Evolutionary conservation across 1,140 invertebrate genomes (phyloP), one percentile per base, ranked within the genome.

Genomic region (Grapholita molesta): DNA sequence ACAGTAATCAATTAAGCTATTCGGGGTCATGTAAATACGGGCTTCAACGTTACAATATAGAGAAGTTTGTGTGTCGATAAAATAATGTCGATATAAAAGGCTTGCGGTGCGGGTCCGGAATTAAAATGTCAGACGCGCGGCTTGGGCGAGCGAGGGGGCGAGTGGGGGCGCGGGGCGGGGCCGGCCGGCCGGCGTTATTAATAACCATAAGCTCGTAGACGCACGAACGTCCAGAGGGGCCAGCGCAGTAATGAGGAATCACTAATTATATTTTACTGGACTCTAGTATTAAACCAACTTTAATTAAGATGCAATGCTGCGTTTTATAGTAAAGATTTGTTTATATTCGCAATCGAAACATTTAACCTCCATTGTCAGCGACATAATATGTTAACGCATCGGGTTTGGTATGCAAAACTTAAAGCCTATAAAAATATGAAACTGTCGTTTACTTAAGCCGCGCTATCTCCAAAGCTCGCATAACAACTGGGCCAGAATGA

Each of bases 101-200:
- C 72, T 80, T 78, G 82, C 75, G 84, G 79, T 82, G 80, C 85
- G 77, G 82, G 82, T 85, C 75, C 78, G 88, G 89, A 91, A 91
- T 91, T 91, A 91, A 91, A 91, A 91, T 91, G 89, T 91, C 88
- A 91, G 88, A 88, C 89, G 89, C 85, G 89, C 86, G 83, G 86
- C 78, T 85, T 80, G 80, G 77, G 77, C 81, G 77, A 83, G 76
- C 77, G 77, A 75, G 80, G 82, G 74, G 42, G 72, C 67, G 71
- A 18, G 18, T 70, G 71, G 72, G 72, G 72, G 68, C 70, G 65
- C 61, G 33, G 68, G 55, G 38, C 72, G 66, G 76, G 79, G 72
- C 74, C 66, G 76, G 79, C 74, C 77, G 80, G 78, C 71, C 76
- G 74, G 79, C 82, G 89, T 90, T 91, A 91, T 91, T 91, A 91